A percentile compares a stretch with the other conserved stretches of the same genome.
Conservation (phyloP, 2,113 vertebrate genomes). For the Lepus americanus region DNA sequence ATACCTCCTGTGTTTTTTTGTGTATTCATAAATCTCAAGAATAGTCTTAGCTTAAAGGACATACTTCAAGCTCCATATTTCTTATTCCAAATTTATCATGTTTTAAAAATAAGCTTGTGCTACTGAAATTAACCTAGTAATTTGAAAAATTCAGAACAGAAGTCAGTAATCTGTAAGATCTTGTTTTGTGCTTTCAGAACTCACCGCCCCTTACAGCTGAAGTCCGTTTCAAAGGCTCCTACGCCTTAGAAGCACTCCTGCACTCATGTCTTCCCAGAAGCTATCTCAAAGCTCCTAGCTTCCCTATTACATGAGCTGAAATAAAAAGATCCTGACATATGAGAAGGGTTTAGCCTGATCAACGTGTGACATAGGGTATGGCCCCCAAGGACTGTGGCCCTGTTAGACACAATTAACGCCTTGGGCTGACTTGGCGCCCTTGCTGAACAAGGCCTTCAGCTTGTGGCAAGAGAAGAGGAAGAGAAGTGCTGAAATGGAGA, state of each 20-base stretch:
- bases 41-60: not conserved
- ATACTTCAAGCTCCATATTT: not conserved
- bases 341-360: constrained; percentile 76
- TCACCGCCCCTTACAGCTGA: not conserved
- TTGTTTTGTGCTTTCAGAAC: constrained; percentile 19
- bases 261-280: not conserved
- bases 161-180: not conserved
- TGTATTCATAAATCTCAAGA: not conserved
- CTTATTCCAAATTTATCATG: not conserved
- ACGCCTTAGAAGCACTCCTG: not conserved
- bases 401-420: constrained; percentile 83
- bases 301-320: constrained; percentile 74
- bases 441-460: constrained; percentile 77
- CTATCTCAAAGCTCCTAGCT: constrained; percentile 59
- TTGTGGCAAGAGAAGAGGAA: not conserved
- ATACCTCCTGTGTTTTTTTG: not conserved
- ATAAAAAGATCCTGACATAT: constrained; percentile 74
- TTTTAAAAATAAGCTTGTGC: constrained; percentile 35
- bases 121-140: not conserved
- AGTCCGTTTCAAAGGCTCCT: not conserved
- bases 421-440: constrained; percentile 80
- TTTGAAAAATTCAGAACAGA: constrained; percentile 7
- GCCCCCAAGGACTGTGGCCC: constrained; percentile 72
- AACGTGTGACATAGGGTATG: constrained; percentile 70
- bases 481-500: constrained; percentile 67